Base-by-base conservation (phyloP, 2,888 invertebrate genomes). In the Chesias legatella region DNA sequence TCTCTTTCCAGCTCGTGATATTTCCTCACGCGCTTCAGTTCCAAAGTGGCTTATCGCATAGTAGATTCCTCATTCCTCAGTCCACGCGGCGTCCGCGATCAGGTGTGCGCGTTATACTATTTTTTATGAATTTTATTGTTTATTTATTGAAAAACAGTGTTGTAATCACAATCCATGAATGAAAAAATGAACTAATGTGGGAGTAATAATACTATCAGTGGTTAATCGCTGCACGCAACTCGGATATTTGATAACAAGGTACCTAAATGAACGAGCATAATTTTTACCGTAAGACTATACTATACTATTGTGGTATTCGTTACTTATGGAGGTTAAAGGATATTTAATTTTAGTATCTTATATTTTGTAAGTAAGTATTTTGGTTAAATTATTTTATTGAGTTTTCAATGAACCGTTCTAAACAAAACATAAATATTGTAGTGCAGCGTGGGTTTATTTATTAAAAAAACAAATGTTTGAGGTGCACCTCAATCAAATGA, bases 141-240 rank as follows among this genome's bases (percentile, higher is more conserved):
- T 51, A 46, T 51, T 42, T 46, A 39, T 35, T 45, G 29, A 38
- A 43, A 37, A 37, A 23, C 39, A 34, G 39, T 46, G 36, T 46
- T 41, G 28, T 58, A 51, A 48, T 35, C n/a, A n/a, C 11, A 32
- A 48, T 63, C 67, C 64, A 68, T 74, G 56, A 70, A 71, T 75
- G 61, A 75, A 73, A 73, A 73, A 73, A 70, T 73, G 68, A 72
- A 58, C 48, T 21, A 43, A 46, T 46, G 27, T 33, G 48, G 35
- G 31, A 40, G 25, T 28, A 33, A 27, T 20, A 29, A 33, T 48
- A 49, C 37, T 47, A 50, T 56, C 52, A 37, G 47, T 37, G 44
- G 38, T 47, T 50, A 39, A 43, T 53, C 38, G 31, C 29, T 22
- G 29, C 21, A 31, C 27, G 17, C 35, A 33, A 10, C 22, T 26